These are phyloP conservation scores for Vireo griseus DNA, from an alignment of 2,797 vertebrate genomes.

Conservation along the genomic window DNA sequence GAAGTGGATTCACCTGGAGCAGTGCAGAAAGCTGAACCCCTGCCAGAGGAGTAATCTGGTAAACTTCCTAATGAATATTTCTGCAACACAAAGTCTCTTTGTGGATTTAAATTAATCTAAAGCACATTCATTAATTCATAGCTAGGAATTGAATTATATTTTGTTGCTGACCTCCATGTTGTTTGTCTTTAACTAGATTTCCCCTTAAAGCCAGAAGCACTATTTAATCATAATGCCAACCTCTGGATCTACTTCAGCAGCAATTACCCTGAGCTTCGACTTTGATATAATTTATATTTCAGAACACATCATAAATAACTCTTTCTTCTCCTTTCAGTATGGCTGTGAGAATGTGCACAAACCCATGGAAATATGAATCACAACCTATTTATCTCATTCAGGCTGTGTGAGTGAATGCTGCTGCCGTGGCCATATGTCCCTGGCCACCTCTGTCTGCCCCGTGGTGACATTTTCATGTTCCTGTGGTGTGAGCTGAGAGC, in stretches of 20 bases:
- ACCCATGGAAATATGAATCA: not conserved
- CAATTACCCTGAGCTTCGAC: slow-evolving; percentile 61
- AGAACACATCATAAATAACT: slow-evolving; percentile 56
- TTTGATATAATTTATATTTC: slow-evolving; percentile 57
- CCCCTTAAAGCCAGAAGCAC: slow-evolving; percentile 36
- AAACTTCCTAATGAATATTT: slow-evolving; percentile 64
- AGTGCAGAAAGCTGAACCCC: slow-evolving; percentile 1
- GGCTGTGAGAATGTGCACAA: not conserved
- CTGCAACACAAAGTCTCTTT: slow-evolving; percentile 57
- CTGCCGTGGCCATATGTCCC: not conserved
- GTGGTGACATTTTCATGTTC: not conserved
- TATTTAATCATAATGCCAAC: slow-evolving; percentile 65
- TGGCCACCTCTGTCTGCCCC: not conserved
- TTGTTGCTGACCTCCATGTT: slow-evolving; percentile 60
- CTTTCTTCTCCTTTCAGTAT: slow-evolving; percentile 11
- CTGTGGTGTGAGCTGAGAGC: not conserved
- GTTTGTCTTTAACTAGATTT: slow-evolving; percentile 65
- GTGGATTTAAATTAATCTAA: slow-evolving; percentile 66
- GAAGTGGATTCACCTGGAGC: not conserved
- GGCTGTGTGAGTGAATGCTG: not conserved
- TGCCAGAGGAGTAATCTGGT: slow-evolving; percentile 50
- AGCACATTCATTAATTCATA: slow-evolving; percentile 68
- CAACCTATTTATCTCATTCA: not conserved
- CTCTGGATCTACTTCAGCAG: slow-evolving; percentile 53
- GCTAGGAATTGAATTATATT: slow-evolving; percentile 61